phyloP scores from a whole-genome alignment of 2,888 invertebrate species.

The Melipona bicolor region DNA sequence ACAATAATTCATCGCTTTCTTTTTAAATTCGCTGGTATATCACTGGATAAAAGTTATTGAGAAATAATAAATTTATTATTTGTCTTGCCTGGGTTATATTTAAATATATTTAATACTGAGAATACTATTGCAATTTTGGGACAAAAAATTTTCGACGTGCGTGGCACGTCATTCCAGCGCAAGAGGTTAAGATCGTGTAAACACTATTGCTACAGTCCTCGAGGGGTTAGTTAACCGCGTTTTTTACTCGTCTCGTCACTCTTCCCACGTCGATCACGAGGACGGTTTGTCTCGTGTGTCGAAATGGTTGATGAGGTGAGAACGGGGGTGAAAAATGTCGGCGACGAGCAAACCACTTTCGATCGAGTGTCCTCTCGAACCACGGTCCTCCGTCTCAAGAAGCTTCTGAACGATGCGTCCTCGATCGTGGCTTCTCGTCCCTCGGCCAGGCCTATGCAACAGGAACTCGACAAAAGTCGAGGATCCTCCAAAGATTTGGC shows the following conservation, averaged over 20 bases:
- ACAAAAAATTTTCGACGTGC: no score
- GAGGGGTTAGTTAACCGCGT: no score
- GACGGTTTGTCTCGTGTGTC: neutral
- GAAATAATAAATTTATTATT: no score
- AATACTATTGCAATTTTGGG: no score
- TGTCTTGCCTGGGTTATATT: no score
- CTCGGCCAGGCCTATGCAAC: slow-evolving; percentile 50
- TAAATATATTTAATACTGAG: no score
- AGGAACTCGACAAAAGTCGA: slow-evolving; percentile 21
- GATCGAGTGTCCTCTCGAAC: slow-evolving; percentile 78
- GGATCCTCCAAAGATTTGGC: slow-evolving; percentile 31
- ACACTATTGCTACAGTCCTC: no score
- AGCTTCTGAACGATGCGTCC: slow-evolving; percentile 64
- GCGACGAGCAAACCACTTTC: slow-evolving; percentile 77
- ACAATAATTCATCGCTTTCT: no score
- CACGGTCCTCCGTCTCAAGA: slow-evolving; percentile 68
- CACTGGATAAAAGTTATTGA: no score
- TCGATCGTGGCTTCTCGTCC: slow-evolving; percentile 21
- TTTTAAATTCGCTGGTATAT: no score
- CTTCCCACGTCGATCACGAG: neutral
- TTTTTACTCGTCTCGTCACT: neutral
- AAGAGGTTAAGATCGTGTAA: no score
- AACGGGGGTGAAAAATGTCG: neutral
- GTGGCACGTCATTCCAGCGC: no score
- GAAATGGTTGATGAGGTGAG: neutral